These are phyloP conservation scores for Silurus glanis DNA, from an alignment of 2,113 vertebrate genomes.

Conservation along the genomic window DNA sequence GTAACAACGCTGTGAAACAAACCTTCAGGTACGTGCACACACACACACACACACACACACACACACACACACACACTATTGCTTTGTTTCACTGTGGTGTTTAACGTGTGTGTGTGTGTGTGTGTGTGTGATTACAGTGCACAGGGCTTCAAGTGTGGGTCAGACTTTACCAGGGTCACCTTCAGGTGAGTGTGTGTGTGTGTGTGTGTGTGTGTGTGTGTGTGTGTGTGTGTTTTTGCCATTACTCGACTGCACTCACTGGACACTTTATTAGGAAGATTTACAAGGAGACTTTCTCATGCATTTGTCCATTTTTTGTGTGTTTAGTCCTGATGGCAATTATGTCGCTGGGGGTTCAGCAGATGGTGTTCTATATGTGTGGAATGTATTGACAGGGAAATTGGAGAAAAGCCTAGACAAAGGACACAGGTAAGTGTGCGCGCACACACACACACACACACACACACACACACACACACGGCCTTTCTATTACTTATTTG, in stretches of 20 bases:
- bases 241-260: not conserved
- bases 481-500: not conserved
- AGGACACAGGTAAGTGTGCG: constrained; percentile 48
- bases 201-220: not conserved
- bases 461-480: not conserved
- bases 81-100: not conserved
- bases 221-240: not conserved
- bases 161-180: constrained; percentile 93
- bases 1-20: constrained; percentile 78
- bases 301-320: not conserved
- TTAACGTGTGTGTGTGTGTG: not conserved
- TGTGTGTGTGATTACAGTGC: constrained; percentile 71
- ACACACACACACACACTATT: not conserved
- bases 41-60: not conserved
- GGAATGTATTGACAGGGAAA: constrained; percentile 91
- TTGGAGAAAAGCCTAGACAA: constrained; percentile 84
- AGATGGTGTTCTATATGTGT: constrained; percentile 86
- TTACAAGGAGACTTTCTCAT: no score
- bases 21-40: constrained; percentile 79
- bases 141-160: constrained; percentile 94
- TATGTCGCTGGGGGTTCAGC: constrained; percentile 89
- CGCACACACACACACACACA: not conserved
- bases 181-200: constrained; percentile 81
- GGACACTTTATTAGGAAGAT: not conserved
- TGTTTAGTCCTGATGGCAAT: constrained; percentile 83